Conservation (phyloP, 2,888 invertebrate species). For the Drosophila limbata region DNA sequence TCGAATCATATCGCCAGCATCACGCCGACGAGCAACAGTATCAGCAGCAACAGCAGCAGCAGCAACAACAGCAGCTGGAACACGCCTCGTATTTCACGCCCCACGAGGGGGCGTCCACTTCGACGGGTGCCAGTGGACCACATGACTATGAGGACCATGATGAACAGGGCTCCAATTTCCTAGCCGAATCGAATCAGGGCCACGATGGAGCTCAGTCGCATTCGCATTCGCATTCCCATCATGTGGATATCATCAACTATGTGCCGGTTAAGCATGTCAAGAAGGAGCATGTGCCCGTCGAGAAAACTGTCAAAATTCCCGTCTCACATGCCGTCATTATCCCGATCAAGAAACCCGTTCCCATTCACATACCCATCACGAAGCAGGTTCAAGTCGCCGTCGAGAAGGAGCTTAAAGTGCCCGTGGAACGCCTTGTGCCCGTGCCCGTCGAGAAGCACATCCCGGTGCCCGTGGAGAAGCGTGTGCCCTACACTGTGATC, state of each 20-base stretch:
- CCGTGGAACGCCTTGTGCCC: conserved; percentile 88
- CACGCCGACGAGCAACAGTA: conserved; percentile 48
- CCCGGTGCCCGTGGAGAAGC: conserved; percentile 92
- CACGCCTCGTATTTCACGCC: conserved; percentile 39
- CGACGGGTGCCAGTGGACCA: conserved; percentile 34
- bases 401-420: conserved; percentile 88
- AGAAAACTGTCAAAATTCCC: conserved; percentile 90
- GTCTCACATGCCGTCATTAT: conserved; percentile 92
- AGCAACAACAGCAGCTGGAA: conserved; percentile 52
- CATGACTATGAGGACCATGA: conserved; percentile 61
- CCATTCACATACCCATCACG: conserved; percentile 91
- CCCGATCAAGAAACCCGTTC: conserved; percentile 91
- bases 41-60: conserved; percentile 59
- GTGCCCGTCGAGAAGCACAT: conserved; percentile 90
- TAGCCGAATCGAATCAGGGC: conserved; percentile 53
- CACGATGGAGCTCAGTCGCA: conserved; percentile 46
- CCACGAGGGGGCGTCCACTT: conserved; percentile 23
- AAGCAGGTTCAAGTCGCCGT: conserved; percentile 91
- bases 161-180: conserved; percentile 68
- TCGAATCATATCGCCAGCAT: conserved; percentile 58
- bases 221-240: conserved; percentile 66
- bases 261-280: conserved; percentile 89
- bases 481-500: conserved; percentile 89
- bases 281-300: conserved; percentile 90
- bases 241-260: conserved; percentile 87